A percentile compares a stretch with the other conserved stretches of the same genome.
Evolutionary conservation across 2,113 vertebrate genomes (phyloP).

Genomic region (Ammodytes dubius): DNA sequence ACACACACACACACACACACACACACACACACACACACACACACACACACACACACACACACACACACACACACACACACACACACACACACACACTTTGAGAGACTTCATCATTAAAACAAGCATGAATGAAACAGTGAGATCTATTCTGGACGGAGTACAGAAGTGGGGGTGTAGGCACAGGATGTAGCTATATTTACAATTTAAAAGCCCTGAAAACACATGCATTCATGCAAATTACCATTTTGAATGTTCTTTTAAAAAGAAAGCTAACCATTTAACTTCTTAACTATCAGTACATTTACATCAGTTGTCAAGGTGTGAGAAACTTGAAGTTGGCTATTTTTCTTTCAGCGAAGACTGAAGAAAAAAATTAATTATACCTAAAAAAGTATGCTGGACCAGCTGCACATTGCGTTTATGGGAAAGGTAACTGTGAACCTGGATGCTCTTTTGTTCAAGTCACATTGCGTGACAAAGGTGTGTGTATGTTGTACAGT

Average conservation of each 20-base stretch:
- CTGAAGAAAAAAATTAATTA: background rate
- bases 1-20: conserved; percentile 31
- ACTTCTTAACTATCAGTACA: background rate
- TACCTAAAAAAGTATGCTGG: background rate
- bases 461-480: conserved; percentile 74
- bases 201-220: conserved; percentile 3
- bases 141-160: background rate
- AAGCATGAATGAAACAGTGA: conserved; percentile 64
- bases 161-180: conserved; percentile 6
- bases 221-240: background rate
- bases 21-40: conserved; percentile 29
- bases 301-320: background rate
- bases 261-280: background rate
- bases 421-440: conserved; percentile 19
- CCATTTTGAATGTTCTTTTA: background rate
- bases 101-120: conserved; percentile 58
- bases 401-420: conserved; percentile 29
- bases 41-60: conserved; percentile 13
- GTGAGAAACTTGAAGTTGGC: conserved; percentile 1
- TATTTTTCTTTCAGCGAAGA: conserved; percentile 25
- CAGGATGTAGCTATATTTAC: background rate
- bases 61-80: conserved; percentile 18
- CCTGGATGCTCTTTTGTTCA: conserved; percentile 42
- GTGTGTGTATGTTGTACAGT: conserved; percentile 58
- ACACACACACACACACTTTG: conserved; percentile 17